A percentile compares a stretch with the other conserved stretches of the same genome.
These are phyloP conservation scores for Papilio helenus DNA, from an alignment of 1,140 invertebrate genomes.

Conservation along the genomic window DNA sequence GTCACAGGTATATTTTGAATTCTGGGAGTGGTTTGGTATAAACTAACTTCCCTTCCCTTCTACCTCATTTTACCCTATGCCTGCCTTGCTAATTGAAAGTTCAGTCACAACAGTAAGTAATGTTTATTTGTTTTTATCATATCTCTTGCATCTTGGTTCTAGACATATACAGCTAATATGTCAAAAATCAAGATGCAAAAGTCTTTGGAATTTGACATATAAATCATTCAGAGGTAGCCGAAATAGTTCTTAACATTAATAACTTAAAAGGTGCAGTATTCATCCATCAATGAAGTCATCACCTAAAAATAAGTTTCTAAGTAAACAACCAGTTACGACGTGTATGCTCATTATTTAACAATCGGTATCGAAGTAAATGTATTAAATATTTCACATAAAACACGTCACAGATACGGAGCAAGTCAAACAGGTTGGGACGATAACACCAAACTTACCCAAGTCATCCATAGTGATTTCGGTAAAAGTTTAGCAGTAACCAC, in stretches of 20 bases:
- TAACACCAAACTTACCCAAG: conserved; percentile 75
- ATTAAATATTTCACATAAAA: conserved; percentile 51
- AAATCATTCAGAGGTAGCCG: not conserved
- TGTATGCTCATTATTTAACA: conserved; percentile 26
- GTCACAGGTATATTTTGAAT: too few relatives aligned
- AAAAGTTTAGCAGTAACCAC: conserved; percentile 33
- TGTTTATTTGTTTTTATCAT: not conserved
- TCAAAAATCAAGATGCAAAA: not conserved
- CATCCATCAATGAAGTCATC: conserved; percentile 32
- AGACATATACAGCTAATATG: not conserved
- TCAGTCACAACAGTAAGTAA: not conserved
- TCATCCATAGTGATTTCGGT: conserved; percentile 66
- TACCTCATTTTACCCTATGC: too few relatives aligned
- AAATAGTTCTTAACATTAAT: not conserved
- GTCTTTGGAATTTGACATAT: not conserved
- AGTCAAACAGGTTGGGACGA: conserved; percentile 74
- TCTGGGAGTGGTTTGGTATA: too few relatives aligned
- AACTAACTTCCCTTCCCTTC: too few relatives aligned
- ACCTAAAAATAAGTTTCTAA: conserved; percentile 23
- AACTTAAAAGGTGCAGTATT: not conserved
- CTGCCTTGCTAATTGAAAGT: too few relatives aligned
- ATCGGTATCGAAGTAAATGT: conserved; percentile 21
- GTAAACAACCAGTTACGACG: conserved; percentile 19
- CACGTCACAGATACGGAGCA: conserved; percentile 60
- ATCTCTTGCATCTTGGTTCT: not conserved